Percentiles rank a stretch among this genome's conserved stretches.
phyloP scores from a whole-genome alignment of 2,888 invertebrate genomes.

The Hemistola chrysoprasaria region DNA sequence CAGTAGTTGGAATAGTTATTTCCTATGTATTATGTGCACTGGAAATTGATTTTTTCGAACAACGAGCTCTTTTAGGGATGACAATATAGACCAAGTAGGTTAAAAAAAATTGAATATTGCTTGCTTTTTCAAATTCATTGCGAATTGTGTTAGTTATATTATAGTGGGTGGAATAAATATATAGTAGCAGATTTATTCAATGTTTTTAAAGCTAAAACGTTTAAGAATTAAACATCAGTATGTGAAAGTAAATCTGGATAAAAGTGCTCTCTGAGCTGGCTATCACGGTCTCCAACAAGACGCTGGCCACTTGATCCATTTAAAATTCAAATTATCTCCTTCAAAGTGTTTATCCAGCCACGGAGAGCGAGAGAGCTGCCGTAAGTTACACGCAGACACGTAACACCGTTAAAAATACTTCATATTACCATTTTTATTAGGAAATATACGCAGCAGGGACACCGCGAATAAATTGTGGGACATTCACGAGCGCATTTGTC shows the following conservation, averaged over 20 bases:
- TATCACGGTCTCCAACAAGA: constrained; percentile 19
- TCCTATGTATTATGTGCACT: no score
- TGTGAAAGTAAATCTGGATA: constrained; percentile 5
- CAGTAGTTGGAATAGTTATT: no score
- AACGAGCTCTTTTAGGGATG: no score
- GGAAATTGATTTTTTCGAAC: no score
- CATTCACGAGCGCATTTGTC: constrained; percentile 65
- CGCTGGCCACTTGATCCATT: constrained; percentile 21
- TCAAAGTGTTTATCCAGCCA: constrained; percentile 40
- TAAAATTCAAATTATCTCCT: constrained; percentile 31
- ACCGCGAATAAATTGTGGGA: constrained; percentile 60
- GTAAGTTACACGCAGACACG: constrained; percentile 35
- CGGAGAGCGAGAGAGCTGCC: constrained; percentile 19
- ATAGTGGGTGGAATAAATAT: no score
- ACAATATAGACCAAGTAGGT: no score
- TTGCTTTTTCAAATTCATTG: no score
- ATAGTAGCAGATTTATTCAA: no score
- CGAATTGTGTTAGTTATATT: no score
- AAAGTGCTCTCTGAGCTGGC: constrained; percentile 4
- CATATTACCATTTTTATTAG: constrained; percentile 74
- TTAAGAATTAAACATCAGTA: background rate
- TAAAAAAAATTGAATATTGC: no score
- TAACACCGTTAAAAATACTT: constrained; percentile 59
- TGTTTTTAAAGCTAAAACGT: no score
- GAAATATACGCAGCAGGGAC: constrained; percentile 55